Evolutionary conservation across 2,888 invertebrate genomes (phyloP).

Genomic region (Microplitis manilae): DNA sequence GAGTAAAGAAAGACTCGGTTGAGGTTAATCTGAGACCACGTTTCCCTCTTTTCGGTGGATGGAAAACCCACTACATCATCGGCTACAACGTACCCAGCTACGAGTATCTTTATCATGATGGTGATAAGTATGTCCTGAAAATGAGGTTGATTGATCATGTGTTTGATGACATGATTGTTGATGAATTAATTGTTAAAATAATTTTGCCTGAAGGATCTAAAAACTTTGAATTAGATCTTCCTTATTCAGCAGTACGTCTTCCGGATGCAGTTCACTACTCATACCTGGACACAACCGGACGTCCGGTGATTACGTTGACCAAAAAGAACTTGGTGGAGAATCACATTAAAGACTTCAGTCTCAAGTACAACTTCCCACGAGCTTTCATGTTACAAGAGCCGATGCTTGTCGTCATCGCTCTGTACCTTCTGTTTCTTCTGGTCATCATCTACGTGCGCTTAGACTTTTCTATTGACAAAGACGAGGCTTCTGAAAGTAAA

Average conservation of each 20-base stretch:
- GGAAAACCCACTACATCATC: constrained; percentile 97
- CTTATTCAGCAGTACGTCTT: constrained; percentile 84
- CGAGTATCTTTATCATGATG: constrained; percentile 90
- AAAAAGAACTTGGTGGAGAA: constrained; percentile 93
- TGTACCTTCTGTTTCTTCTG: constrained; percentile 90
- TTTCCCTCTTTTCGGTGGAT: constrained; percentile 98
- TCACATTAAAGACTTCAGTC: constrained; percentile 95
- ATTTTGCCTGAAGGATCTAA: constrained; percentile 94
- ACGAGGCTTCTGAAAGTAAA: constrained; percentile 74
- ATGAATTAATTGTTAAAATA: constrained; percentile 88
- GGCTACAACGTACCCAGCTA: constrained; percentile 98
- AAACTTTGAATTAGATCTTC: constrained; percentile 85
- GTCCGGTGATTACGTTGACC: constrained; percentile 87
- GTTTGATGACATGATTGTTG: constrained; percentile 96
- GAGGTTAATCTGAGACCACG: constrained; percentile 96
- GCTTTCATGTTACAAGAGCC: constrained; percentile 94
- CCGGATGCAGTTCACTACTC: constrained; percentile 88
- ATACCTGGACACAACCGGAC: constrained; percentile 94
- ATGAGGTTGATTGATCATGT: constrained; percentile 97
- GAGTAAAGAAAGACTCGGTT: constrained; percentile 90
- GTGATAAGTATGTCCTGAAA: constrained; percentile 86
- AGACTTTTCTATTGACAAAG: constrained; percentile 93
- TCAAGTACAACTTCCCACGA: constrained; percentile 90
- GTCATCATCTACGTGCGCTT: constrained; percentile 95
- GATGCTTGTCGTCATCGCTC: constrained; percentile 87